Evolutionary conservation across 1,140 invertebrate species (phyloP).

Genomic region (Papilio polytes): DNA sequence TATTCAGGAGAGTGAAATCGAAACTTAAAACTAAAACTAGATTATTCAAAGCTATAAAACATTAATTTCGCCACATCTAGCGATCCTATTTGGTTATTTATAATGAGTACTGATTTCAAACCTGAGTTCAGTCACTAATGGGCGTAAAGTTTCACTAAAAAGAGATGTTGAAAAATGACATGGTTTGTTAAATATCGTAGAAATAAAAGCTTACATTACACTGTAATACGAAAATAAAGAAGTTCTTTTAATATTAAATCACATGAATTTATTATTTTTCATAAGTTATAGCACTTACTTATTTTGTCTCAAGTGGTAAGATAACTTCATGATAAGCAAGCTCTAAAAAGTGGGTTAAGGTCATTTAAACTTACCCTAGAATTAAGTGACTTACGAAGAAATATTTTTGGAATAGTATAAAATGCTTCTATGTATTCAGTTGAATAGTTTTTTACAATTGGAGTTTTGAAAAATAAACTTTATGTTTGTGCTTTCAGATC

Average conservation of each 20-base stretch:
- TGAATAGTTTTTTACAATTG: no score
- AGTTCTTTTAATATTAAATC: neutral
- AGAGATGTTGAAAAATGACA: slow-evolving; percentile 9
- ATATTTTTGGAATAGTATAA: neutral
- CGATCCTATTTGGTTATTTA: slow-evolving; percentile 31
- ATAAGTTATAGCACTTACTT: neutral
- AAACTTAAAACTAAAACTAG: neutral
- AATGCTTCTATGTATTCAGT: neutral
- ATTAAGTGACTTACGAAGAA: neutral
- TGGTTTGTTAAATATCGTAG: neutral
- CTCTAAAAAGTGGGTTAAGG: neutral
- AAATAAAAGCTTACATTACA: neutral
- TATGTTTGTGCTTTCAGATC: no score
- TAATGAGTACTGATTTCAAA: neutral
- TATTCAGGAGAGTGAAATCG: slow-evolving; percentile 4
- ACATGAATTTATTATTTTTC: neutral
- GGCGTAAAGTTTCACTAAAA: slow-evolving; percentile 20
- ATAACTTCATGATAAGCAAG: neutral
- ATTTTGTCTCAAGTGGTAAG: neutral
- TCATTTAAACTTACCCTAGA: neutral
- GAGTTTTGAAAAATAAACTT: no score
- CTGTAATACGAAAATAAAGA: no score
- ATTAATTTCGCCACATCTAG: slow-evolving; percentile 18
- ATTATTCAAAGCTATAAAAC: slow-evolving; percentile 28
- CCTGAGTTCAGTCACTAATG: slow-evolving; percentile 17